Percentiles rank a stretch among this genome's conserved stretches.
These are phyloP conservation scores for Abscondita cerata DNA, from an alignment of 2,888 invertebrate species.

Conservation along the genomic window DNA sequence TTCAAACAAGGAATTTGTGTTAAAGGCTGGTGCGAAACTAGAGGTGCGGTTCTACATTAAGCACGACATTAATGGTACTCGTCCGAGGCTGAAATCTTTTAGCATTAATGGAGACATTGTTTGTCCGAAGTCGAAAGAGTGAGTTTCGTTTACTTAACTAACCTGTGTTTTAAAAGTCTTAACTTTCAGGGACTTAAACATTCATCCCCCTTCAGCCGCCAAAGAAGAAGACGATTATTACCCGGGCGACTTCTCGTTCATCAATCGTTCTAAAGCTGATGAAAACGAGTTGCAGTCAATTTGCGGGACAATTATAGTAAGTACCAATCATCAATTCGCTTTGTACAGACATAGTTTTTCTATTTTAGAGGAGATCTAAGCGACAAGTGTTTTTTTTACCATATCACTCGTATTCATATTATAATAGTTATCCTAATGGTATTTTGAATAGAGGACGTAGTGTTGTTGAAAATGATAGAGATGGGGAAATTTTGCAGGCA, in stretches of 20 bases:
- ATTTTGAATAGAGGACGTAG: background rate
- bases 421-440: background rate
- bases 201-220: background rate
- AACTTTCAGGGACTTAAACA: background rate
- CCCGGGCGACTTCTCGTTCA: conserved; percentile 1
- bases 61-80: too few relatives aligned
- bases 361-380: background rate
- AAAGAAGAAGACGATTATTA: conserved; percentile 3
- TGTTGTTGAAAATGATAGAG: background rate
- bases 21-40: conserved; percentile 52
- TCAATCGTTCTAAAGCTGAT: background rate
- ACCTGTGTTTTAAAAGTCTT: too few relatives aligned
- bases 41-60: too few relatives aligned
- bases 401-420: background rate
- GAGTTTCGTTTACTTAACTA: too few relatives aligned
- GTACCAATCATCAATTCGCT: background rate
- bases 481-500: conserved; percentile 48
- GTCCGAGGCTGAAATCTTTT: too few relatives aligned
- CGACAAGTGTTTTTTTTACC: background rate
- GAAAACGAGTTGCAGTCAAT: too few relatives aligned
- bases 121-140: too few relatives aligned
- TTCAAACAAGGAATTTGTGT: conserved; percentile 63
- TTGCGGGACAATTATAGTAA: conserved; percentile 1
- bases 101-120: too few relatives aligned
- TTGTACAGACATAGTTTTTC: background rate